Percentiles rank a stretch among this genome's conserved stretches.
Conservation (phyloP, 2,113 vertebrate species). For the Mastomys coucha region DNA sequence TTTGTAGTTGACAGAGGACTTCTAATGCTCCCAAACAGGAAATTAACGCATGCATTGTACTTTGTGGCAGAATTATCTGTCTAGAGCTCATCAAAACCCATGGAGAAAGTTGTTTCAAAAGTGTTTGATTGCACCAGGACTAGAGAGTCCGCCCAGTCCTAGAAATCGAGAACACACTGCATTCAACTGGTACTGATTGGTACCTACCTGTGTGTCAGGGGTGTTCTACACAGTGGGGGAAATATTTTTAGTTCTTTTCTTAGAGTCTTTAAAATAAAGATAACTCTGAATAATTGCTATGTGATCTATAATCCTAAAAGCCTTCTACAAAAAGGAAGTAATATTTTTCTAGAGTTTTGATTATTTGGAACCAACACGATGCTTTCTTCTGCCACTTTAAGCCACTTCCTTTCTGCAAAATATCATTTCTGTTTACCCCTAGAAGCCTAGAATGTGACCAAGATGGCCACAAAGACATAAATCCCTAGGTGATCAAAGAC, state of each 20-base stretch:
- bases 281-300: constrained; percentile 6
- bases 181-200: not conserved
- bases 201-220: not conserved
- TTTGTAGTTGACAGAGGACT: not conserved
- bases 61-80: constrained; percentile 4
- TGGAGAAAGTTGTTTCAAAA: constrained; percentile 39
- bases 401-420: not conserved
- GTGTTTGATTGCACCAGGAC: not conserved
- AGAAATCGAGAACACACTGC: constrained; percentile 1
- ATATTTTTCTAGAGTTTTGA: constrained; percentile 21
- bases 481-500: constrained; percentile 18
- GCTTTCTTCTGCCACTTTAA: not conserved
- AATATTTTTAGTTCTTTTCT: constrained; percentile 29
- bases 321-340: not conserved
- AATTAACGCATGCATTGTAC: constrained; percentile 1
- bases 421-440: not conserved
- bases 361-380: not conserved
- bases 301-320: not conserved
- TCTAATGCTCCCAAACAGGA: constrained; percentile 16
- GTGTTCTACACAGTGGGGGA: not conserved
- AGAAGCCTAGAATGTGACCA: not conserved
- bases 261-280: constrained; percentile 53
- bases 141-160: not conserved
- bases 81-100: constrained; percentile 45
- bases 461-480: not conserved